These are phyloP conservation scores for Callosobruchus maculatus DNA, from an alignment of 2,888 invertebrate genomes.

Conservation along the genomic window DNA sequence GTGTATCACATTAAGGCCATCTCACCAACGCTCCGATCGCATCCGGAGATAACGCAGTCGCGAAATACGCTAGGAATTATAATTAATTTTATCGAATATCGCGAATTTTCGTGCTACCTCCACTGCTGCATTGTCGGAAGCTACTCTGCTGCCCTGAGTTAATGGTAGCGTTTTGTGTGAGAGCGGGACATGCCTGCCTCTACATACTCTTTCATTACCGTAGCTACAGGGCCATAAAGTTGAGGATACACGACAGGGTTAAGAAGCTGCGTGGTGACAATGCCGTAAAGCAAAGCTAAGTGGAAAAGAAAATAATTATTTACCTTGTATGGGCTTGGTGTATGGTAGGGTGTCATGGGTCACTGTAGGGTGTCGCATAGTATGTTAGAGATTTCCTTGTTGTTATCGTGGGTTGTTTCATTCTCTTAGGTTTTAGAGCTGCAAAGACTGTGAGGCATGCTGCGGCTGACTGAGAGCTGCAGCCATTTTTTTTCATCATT, in stretches of 20 bases:
- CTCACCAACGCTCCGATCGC: not conserved
- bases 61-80: constrained; percentile 1
- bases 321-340: not conserved
- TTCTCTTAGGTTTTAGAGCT: too few species aligned
- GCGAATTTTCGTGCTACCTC: not conserved
- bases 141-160: not conserved
- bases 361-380: too few species aligned
- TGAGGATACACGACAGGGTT: not conserved
- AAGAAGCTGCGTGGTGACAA: not conserved
- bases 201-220: not conserved
- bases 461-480: too few species aligned
- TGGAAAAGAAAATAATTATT: not conserved
- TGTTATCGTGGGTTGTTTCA: too few species aligned
- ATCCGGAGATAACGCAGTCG: not conserved
- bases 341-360: too few species aligned
- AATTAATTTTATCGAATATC: not conserved
- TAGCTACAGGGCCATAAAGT: not conserved
- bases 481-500: too few species aligned
- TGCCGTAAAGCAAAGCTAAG: not conserved
- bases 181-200: not conserved
- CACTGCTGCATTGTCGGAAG: not conserved
- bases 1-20: not conserved
- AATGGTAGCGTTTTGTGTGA: not conserved
- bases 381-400: too few species aligned
- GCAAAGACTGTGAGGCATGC: too few species aligned